phyloP scores from a whole-genome alignment of 2,113 vertebrate genomes.

The Callionymus lyra region DNA sequence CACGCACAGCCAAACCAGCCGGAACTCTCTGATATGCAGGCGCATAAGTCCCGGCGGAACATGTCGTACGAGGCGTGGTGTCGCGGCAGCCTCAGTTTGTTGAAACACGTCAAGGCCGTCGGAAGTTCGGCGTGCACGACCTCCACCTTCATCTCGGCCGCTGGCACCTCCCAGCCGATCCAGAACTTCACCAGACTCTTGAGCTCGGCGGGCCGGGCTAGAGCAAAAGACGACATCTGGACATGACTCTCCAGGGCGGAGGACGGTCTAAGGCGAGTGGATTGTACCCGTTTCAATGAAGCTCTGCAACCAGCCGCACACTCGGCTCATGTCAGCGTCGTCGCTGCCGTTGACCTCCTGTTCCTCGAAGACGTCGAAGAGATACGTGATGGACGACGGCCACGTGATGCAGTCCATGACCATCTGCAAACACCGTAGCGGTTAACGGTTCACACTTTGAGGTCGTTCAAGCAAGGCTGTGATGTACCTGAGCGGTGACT shows the following conservation, averaged over 20 bases:
- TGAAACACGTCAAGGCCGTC: constrained; percentile 31
- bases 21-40: constrained; percentile 23
- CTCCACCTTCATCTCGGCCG: constrained; percentile 34
- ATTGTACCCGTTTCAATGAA: constrained; percentile 34
- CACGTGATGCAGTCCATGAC: constrained; percentile 31
- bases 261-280: neutral
- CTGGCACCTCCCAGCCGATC: constrained; percentile 39
- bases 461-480: too few relatives aligned
- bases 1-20: constrained; percentile 26
- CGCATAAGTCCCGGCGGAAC: constrained; percentile 26
- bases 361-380: constrained; percentile 10
- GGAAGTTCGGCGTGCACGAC: constrained; percentile 22
- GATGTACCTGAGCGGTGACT: constrained; percentile 29
- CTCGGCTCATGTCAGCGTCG: constrained; percentile 7
- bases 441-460: too few relatives aligned
- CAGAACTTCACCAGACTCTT: constrained; percentile 40
- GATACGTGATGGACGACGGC: constrained; percentile 21
- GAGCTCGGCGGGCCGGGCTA: constrained; percentile 25
- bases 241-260: neutral
- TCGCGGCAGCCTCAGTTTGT: constrained; percentile 37
- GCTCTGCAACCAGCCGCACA: constrained; percentile 27
- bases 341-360: neutral
- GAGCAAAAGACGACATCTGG: neutral
- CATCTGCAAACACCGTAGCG: constrained; percentile 32
- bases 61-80: constrained; percentile 16